Base-by-base conservation (phyloP, 2,797 vertebrate species). In the Arrhamphus sclerolepis region DNA sequence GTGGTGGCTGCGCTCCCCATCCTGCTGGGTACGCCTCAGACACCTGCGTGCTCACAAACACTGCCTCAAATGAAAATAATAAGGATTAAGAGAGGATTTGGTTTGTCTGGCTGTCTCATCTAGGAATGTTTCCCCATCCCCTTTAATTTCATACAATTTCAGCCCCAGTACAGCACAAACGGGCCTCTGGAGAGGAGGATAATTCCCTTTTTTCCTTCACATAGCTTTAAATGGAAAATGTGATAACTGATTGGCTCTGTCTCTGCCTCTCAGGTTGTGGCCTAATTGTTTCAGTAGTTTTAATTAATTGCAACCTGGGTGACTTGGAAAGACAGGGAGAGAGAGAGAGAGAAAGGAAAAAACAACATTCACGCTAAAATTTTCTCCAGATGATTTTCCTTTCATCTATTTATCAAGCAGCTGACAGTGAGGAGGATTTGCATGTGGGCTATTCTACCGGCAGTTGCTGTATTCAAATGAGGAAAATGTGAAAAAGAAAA, bases 1-100 rank as follows among this genome's bases (percentile, higher is more conserved):
- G 74, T 79, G 19, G 85, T 91, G 55, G 90, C 91, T 0, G 56
- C 86, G 1, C 5, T 90, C 44, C 93, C 93, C 58, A 49, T 92
- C 78, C 55, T 93, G 62, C 80, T 94, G 2, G 92, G 93, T 91
- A 83, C 1, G 78, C 17, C 24, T 42, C 69, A 62, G 18, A 69
- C 75, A 73, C 77, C 70, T 66, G 75, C 74, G 59, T 21, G 0
- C 56, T 61, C 43, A 70, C 34, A 17, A 24, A 46, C 59, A 44
- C 48, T 8, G 3, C 3, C 21, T 26, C 72, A 54, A 66, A 71
- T 63, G 55, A 71, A 67, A 82, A 26, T 3, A 66, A 75, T 66
- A 61, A 65, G 72, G 80, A 85, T 85, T 78, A 83, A 39, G 70
- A 66, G 62, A 78, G 81, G 84, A 81, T 82, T 87, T 74, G 63